Evolutionary conservation across 2,113 vertebrate species (phyloP).

Genomic region (Glareola pratincola): DNA sequence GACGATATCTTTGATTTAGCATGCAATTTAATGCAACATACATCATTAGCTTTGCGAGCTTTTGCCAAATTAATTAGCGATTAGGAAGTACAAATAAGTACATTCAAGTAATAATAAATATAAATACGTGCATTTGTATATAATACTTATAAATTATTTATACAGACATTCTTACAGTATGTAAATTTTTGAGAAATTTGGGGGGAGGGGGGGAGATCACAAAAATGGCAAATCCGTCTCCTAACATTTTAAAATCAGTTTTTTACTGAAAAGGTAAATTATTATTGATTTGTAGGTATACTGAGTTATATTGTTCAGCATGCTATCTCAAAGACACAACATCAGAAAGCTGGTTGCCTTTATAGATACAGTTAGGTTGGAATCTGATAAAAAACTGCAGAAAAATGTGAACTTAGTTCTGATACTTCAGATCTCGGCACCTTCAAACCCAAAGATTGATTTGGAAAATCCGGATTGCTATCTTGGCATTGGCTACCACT

Average conservation of each 20-base stretch:
- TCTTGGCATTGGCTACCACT: background rate
- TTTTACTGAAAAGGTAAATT: background rate
- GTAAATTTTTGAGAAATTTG: background rate
- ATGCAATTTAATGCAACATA: background rate
- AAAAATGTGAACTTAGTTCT: background rate
- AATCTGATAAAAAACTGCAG: background rate
- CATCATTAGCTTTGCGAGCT: background rate
- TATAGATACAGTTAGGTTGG: background rate
- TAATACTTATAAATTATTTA: background rate
- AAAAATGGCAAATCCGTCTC: background rate
- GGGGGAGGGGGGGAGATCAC: background rate
- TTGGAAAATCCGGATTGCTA: background rate
- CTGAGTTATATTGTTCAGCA: background rate
- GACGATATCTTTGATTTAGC: background rate
- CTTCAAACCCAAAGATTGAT: background rate
- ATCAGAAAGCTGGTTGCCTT: background rate
- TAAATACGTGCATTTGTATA: background rate
- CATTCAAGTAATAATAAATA: background rate
- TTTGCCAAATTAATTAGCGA: background rate
- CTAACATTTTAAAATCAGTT: background rate
- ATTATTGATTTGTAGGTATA: background rate
- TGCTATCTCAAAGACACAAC: background rate
- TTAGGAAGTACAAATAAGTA: background rate
- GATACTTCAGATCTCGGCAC: background rate
- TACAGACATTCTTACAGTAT: background rate